Conservation (phyloP, 2,113 vertebrate genomes). For the Laticauda colubrina region DNA sequence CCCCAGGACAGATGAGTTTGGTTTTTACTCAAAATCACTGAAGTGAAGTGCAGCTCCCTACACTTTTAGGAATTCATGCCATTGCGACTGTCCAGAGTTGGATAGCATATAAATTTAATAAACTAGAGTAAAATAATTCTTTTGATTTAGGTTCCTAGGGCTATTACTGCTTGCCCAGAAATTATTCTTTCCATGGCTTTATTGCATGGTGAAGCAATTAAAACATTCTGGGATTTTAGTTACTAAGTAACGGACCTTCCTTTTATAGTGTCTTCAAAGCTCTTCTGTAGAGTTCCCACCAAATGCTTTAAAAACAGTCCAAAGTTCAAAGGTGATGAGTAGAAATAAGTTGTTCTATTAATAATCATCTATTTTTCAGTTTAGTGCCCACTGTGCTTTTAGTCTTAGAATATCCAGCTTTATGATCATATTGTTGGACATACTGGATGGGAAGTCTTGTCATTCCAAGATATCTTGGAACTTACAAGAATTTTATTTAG, state of each 20-base stretch:
- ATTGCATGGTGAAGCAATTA: neutral
- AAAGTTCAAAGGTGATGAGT: neutral
- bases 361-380: neutral
- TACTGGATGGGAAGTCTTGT: neutral
- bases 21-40: neutral
- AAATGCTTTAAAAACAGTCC: neutral
- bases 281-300: neutral
- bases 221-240: neutral
- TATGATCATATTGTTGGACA: neutral
- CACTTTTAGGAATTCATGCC: neutral
- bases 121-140: neutral
- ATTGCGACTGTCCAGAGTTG: neutral
- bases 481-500: neutral
- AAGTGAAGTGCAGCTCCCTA: neutral
- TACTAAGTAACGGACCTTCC: neutral
- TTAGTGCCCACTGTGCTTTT: neutral
- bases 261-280: neutral
- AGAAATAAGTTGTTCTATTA: neutral
- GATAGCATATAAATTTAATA: neutral
- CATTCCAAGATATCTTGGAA: neutral
- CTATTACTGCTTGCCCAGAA: neutral
- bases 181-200: neutral
- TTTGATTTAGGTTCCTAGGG: neutral
- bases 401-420: neutral
- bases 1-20: neutral